Percentiles rank a stretch among this genome's conserved stretches.
Evolutionary conservation across 2,797 vertebrate species (phyloP).

Genomic region (Pelochelys cantorii): DNA sequence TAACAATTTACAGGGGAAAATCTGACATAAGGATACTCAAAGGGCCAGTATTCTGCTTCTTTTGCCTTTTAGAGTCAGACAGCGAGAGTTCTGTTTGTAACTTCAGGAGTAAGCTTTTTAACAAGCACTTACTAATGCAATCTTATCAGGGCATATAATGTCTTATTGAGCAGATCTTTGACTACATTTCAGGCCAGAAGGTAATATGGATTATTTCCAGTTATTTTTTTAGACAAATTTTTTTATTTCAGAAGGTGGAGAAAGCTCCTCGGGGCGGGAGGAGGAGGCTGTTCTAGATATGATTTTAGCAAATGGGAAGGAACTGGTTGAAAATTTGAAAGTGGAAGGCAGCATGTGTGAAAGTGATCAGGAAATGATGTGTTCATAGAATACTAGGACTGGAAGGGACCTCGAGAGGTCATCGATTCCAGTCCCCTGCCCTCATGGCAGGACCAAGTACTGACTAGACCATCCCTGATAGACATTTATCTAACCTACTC

Average conservation of each 20-base stretch:
- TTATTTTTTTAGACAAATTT: slow-evolving; percentile 42
- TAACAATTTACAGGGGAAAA: neutral
- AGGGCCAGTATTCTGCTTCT: neutral
- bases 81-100: neutral
- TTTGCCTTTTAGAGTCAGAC: neutral
- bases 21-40: neutral
- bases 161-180: neutral
- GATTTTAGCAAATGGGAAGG: too few relatives aligned
- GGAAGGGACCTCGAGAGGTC: too few relatives aligned
- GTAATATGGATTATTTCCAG: slow-evolving; percentile 48
- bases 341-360: too few relatives aligned
- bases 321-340: too few relatives aligned
- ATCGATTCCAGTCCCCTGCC: too few relatives aligned
- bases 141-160: slow-evolving; percentile 16
- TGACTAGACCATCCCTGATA: too few relatives aligned
- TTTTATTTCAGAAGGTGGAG: neutral
- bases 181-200: slow-evolving; percentile 48
- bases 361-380: too few relatives aligned
- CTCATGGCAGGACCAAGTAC: too few relatives aligned
- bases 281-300: too few relatives aligned
- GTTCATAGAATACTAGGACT: too few relatives aligned
- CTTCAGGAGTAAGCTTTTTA: slow-evolving; percentile 37
- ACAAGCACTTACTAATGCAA: neutral
- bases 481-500: too few relatives aligned
- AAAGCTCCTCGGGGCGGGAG: too few relatives aligned